Evolutionary conservation across 2,888 invertebrate genomes (phyloP), one percentile per base, ranked within the genome.

Genomic region (Leucania comma): DNA sequence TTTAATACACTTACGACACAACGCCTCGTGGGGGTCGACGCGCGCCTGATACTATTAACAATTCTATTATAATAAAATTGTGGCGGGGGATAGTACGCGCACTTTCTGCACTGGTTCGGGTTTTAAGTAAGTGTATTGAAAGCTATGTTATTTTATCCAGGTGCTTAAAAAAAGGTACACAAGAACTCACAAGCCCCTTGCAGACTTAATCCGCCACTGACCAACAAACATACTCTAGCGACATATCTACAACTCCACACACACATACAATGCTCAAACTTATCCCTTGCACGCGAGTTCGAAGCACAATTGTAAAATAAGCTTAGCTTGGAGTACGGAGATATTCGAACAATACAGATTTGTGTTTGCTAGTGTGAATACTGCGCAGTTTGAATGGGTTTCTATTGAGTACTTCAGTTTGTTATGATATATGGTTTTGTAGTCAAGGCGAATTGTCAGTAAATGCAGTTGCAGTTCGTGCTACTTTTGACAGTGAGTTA

Each of bases 271-370:
- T 29, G 8, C 32, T 32, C 22, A 38, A 60, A 60, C 22, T 51
- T 48, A 32, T 46, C 54, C 35, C 29, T 38, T 24, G n/a, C 24
- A 50, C 26, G n/a, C 35, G 14, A 5, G 22, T 17, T 29, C 14
- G n/a, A 14, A 29, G 71, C 10, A 17, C 26, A 38, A 17, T 38
- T 26, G 10, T 35, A 50, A 56, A 60, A 54, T 72, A 71, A 64
- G 56, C 59, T 72, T n/a, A n/a, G n/a, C 64, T 72, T n/a, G 14
- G 17, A 61, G 56, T 50, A 14, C 24, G 51, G 48, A 57, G 74
- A 51, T n/a, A 50, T 62, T 61, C 20, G 26, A 50, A 66, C 66
- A 58, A 72, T 63, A 59, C 50, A 38, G 75, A 66, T 75, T 48
- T 58, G 53, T 62, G 57, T 20, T 3, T 24, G 3, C 32, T 58